Evolutionary conservation across 2,888 invertebrate genomes (phyloP), one percentile per base, ranked within the genome.

Genomic region (Drosophila glabriapex): DNA sequence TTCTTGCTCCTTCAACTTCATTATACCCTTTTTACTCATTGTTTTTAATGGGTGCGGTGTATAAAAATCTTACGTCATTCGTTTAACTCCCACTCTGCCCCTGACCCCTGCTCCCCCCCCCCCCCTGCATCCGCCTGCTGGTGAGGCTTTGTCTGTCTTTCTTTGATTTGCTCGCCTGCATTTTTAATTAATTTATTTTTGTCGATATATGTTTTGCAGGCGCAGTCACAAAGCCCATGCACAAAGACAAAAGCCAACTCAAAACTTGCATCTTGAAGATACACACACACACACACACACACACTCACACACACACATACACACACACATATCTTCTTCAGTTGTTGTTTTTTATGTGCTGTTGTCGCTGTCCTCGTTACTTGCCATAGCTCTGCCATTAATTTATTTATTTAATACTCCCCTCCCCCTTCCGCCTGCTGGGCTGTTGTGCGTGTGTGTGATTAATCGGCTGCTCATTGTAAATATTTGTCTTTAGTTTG

Each of bases 401-500:
- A 89, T 87, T 90, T 90, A 90, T 87, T 85, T 87, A 87, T 90
- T 90, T 87, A 89, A 87, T 90, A 84, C 87, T 54, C 74, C 76
- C 68, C 54, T 19, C 33, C 58, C 54, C 67, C 39, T 41, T 29
- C 50, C 33, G 16, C 41, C 19, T 4, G 35, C 14, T n/a, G 22
- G 16, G 28, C 22, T 29, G 49, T 43, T 35, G 37, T 52, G 67
- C 63, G 63, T 71, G 65, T 77, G 79, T 77, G 80, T 90, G 91
- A 89, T 89, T 89, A 89, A 89, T 89, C 88, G 91, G 72, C 73
- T 78, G 85, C 85, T 89, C 83, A 87, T 85, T 91, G 91, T 91
- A 90, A 90, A 90, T 91, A 90, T 91, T 90, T 90, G 90, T 89
- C 82, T 91, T 86, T 76, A 85, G 91, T 91, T 90, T 91, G 81